Evolutionary conservation across 64 coral and sea anemone genomes (phyloP).

Genomic region (Trachythela sp.): DNA sequence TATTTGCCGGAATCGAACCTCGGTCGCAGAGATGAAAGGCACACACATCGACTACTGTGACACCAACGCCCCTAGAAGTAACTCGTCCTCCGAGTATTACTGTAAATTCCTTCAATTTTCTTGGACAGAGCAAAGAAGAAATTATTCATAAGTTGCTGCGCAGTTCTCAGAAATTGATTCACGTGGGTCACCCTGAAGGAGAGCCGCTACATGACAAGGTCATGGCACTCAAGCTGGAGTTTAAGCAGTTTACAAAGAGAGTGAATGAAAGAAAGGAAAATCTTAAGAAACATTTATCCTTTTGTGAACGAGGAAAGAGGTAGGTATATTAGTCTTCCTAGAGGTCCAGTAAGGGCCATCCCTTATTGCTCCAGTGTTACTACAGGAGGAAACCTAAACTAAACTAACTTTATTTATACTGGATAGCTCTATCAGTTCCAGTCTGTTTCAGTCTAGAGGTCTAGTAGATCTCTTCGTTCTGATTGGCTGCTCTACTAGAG

Average conservation of each 20-base stretch:
- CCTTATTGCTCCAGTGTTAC: no score
- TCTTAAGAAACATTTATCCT: conserved; percentile 61
- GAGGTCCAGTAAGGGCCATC: neutral
- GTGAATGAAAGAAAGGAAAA: conserved; percentile 70
- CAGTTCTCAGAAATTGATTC: conserved; percentile 78
- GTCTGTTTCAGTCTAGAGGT: no score
- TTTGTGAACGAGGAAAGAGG: conserved; percentile 66
- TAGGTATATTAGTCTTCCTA: neutral
- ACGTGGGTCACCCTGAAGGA: conserved; percentile 55
- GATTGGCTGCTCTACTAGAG: no score
- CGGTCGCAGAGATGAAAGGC: no score
- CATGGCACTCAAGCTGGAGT: conserved; percentile 60
- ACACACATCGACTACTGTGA: no score
- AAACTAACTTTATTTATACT: no score
- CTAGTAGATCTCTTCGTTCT: no score
- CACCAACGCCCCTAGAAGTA: no score
- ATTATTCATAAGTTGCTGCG: conserved; percentile 51
- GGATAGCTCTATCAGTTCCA: neutral
- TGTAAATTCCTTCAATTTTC: neutral
- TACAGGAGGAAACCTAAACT: no score
- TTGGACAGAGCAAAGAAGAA: conserved; percentile 74
- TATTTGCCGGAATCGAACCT: no score
- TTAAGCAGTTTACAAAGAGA: conserved; percentile 54
- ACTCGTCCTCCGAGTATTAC: no score
- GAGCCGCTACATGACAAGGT: conserved; percentile 53